These are phyloP conservation scores for Gerris buenoi DNA, from an alignment of 1,140 invertebrate species.

Conservation along the genomic window DNA sequence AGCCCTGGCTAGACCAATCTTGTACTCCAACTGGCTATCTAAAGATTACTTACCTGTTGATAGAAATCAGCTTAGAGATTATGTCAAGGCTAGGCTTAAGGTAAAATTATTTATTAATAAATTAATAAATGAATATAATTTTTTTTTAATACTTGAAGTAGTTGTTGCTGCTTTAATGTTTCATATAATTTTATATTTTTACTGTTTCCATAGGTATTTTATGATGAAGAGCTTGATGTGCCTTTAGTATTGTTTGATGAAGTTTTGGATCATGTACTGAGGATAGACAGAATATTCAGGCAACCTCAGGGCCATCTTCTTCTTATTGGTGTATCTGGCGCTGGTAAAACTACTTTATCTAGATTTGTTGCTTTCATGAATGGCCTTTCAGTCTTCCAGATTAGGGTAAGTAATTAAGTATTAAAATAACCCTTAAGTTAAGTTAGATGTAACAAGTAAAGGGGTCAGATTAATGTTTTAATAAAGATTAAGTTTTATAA, in stretches of 20 bases:
- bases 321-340: slow-evolving; percentile 92
- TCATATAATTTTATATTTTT: no score
- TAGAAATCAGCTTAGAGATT: slow-evolving; percentile 85
- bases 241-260: slow-evolving; percentile 96
- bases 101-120: slow-evolving; percentile 22
- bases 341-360: slow-evolving; percentile 96
- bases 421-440: no score
- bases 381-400: slow-evolving; percentile 94
- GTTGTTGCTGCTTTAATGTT: no score
- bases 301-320: slow-evolving; percentile 96
- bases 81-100: slow-evolving; percentile 90
- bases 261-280: slow-evolving; percentile 92
- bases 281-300: slow-evolving; percentile 97
- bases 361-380: slow-evolving; percentile 99
- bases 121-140: slow-evolving; percentile 1
- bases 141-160: no score
- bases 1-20: slow-evolving; percentile 75
- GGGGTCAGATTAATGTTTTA: no score
- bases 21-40: slow-evolving; percentile 97
- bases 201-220: slow-evolving; percentile 59
- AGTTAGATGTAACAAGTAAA: no score
- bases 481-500: no score
- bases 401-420: slow-evolving; percentile 44
- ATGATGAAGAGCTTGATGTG: slow-evolving; percentile 98
- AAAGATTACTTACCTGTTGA: slow-evolving; percentile 97